A percentile compares a stretch with the other conserved stretches of the same genome.
These are phyloP conservation scores for Bilobella aurantiaca DNA, from an alignment of 1,140 invertebrate genomes.

Conservation along the genomic window DNA sequence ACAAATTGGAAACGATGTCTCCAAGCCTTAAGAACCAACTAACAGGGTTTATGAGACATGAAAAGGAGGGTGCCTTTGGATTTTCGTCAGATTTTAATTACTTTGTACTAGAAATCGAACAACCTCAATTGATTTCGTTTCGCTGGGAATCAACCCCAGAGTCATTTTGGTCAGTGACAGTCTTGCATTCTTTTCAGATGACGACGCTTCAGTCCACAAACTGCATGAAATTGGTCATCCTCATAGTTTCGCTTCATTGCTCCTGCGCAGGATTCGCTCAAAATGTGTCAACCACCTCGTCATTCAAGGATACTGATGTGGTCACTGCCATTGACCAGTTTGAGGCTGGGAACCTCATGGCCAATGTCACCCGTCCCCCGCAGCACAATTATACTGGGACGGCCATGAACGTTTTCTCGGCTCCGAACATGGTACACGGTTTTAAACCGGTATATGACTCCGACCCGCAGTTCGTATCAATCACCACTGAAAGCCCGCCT, in stretches of 20 bases:
- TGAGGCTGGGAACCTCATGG: background rate
- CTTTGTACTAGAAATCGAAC: background rate
- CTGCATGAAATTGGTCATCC: background rate
- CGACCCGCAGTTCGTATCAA: constrained; percentile 29
- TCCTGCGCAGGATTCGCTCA: too few relatives aligned
- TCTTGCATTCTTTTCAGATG: background rate
- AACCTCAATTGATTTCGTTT: background rate
- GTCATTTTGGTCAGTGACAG: too few relatives aligned
- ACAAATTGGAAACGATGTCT: too few relatives aligned
- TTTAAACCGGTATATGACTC: constrained; percentile 30
- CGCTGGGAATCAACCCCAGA: too few relatives aligned
- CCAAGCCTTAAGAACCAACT: background rate
- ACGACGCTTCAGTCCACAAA: background rate
- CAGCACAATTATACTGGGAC: constrained; percentile 3
- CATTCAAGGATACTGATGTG: constrained; percentile 13
- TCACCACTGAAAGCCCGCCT: constrained; percentile 22
- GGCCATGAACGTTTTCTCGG: background rate
- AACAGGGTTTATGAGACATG: background rate
- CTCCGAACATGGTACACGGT: constrained; percentile 19
- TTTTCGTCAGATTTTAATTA: background rate
- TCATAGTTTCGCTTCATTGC: background rate
- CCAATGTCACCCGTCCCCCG: background rate
- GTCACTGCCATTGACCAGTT: constrained; percentile 11
- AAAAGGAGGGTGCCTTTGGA: background rate
- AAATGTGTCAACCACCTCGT: background rate